Evolutionary conservation across 2,888 invertebrate genomes (phyloP).

Genomic region (Atethmia centrago): DNA sequence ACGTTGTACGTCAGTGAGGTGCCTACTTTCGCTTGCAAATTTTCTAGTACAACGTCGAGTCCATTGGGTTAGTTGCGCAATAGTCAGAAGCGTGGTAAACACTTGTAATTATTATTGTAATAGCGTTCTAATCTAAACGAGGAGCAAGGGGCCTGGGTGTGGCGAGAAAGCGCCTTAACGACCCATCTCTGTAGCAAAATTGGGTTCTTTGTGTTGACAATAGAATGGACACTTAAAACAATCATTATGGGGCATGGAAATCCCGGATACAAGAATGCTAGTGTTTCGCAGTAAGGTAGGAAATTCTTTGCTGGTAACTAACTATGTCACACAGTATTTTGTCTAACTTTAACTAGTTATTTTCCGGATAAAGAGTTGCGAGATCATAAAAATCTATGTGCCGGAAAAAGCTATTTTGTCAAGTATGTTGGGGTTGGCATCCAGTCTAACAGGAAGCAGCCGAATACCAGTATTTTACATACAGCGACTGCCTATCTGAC

Average conservation of each 20-base stretch:
- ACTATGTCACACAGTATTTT: slow-evolving; percentile 1
- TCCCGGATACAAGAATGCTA: slow-evolving; percentile 26
- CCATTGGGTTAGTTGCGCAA: slow-evolving; percentile 72
- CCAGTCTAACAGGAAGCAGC: too few species aligned
- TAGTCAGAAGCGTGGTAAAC: slow-evolving; percentile 78
- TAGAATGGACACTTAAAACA: slow-evolving; percentile 48
- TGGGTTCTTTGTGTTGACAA: slow-evolving; percentile 34
- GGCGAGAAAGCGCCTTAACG: slow-evolving; percentile 75
- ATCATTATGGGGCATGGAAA: slow-evolving; percentile 34
- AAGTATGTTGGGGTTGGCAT: too few species aligned
- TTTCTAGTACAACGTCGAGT: slow-evolving; percentile 77
- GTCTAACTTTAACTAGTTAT: background rate
- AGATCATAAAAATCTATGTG: too few species aligned
- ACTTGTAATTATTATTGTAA: slow-evolving; percentile 86
- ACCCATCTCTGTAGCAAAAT: slow-evolving; percentile 53
- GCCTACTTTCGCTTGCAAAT: slow-evolving; percentile 86
- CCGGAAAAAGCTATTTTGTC: too few species aligned
- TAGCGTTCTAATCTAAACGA: slow-evolving; percentile 83
- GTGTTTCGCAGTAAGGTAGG: background rate
- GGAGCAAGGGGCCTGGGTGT: slow-evolving; percentile 72
- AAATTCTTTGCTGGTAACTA: background rate
- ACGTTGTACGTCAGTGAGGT: slow-evolving; percentile 63
- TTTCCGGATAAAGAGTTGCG: background rate
- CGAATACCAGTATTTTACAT: too few species aligned
- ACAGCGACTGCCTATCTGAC: too few species aligned